phyloP scores from a whole-genome alignment of 2,888 invertebrate genomes.

The Heliconius ethilla region DNA sequence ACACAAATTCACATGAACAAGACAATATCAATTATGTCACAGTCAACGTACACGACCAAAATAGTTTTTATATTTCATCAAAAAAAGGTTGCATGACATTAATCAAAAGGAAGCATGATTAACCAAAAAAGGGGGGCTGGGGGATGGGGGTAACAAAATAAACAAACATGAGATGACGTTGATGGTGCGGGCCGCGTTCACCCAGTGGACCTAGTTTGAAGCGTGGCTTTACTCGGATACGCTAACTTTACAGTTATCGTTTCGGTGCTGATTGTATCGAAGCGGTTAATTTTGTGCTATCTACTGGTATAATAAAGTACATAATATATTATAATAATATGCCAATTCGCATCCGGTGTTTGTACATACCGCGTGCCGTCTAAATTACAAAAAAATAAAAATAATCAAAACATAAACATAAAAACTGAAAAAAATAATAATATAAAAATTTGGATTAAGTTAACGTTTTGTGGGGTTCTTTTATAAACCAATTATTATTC shows the following conservation, averaged over 20 bases:
- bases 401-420: constrained; percentile 31
- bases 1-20: constrained; percentile 82
- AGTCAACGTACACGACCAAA: constrained; percentile 79
- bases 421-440: constrained; percentile 17
- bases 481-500: neutral
- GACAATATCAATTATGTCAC: constrained; percentile 73
- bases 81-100: constrained; percentile 62
- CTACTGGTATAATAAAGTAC: constrained; percentile 35
- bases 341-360: constrained; percentile 48
- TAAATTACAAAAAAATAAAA: constrained; percentile 33
- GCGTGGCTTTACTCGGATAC: constrained; percentile 32
- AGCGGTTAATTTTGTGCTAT: constrained; percentile 47
- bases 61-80: constrained; percentile 72
- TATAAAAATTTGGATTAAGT: neutral
- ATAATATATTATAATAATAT: constrained; percentile 30
- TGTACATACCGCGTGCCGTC: constrained; percentile 48
- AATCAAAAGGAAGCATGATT: constrained; percentile 70
- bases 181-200: constrained; percentile 62
- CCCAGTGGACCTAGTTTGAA: constrained; percentile 47
- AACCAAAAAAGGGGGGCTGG: constrained; percentile 50
- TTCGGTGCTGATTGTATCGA: constrained; percentile 42
- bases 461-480: neutral
- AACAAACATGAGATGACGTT: constrained; percentile 54
- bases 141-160: constrained; percentile 23
- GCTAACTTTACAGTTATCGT: constrained; percentile 37